Conservation (phyloP, 2,888 invertebrate species). For the Pandemis cinnamomeana region DNA sequence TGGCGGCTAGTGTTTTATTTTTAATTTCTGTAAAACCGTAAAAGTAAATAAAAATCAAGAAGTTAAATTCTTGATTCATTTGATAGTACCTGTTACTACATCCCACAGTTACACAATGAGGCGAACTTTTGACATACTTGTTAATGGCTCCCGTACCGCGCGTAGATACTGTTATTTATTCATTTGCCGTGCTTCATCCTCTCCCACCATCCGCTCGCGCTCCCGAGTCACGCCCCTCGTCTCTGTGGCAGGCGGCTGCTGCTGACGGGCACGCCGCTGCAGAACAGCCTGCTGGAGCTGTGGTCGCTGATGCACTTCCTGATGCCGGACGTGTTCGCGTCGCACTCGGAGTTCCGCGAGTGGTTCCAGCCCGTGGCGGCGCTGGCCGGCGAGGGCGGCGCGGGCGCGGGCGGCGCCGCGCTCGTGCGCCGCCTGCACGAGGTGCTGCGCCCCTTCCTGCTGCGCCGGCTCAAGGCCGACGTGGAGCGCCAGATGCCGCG, state of each 20-base stretch:
- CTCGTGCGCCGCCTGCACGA: slow-evolving; percentile 53
- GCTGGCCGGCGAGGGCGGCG: slow-evolving; percentile 82
- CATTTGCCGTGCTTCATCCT: too few species aligned
- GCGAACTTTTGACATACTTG: too few species aligned
- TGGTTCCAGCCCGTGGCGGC: slow-evolving; percentile 99
- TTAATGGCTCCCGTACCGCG: too few species aligned
- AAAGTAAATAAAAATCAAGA: too few species aligned
- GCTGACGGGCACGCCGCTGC: slow-evolving; percentile 97
- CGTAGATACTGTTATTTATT: too few species aligned
- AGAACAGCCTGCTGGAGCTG: slow-evolving; percentile 98
- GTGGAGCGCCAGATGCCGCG: slow-evolving; percentile 98
- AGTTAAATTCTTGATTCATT: too few species aligned
- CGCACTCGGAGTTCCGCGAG: slow-evolving; percentile 98
- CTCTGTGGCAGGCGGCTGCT: slow-evolving; percentile 88
- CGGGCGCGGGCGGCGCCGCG: slow-evolving; percentile 58
- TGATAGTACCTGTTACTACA: too few species aligned
- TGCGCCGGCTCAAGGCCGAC: slow-evolving; percentile 96
- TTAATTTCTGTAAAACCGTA: too few species aligned
- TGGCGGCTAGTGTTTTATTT: too few species aligned
- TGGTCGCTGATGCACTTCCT: slow-evolving; percentile 99
- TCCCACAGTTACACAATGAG: too few species aligned
- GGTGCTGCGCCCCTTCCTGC: slow-evolving; percentile 95
- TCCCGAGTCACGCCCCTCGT: slow-evolving; percentile 38
- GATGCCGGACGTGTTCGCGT: slow-evolving; percentile 98
- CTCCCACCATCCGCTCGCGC: too few species aligned